A percentile compares a stretch with the other conserved stretches of the same genome.
phyloP scores from a whole-genome alignment of 92 coral and sea anemone genomes.

The Montipora capitata region DNA sequence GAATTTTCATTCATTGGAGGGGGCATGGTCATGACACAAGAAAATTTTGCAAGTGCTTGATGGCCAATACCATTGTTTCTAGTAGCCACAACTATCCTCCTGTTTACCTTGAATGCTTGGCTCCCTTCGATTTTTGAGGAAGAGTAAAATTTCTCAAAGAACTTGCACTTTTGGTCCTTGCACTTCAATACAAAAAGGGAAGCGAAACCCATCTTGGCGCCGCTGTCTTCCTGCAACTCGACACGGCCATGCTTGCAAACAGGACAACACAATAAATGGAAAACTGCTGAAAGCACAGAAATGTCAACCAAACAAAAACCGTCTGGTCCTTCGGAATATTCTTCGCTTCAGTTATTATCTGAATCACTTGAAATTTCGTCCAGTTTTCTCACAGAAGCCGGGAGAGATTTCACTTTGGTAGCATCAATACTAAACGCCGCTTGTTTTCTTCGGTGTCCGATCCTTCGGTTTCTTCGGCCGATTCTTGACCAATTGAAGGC shows the following conservation, averaged over 20 bases:
- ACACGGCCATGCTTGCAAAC: conserved; percentile 46
- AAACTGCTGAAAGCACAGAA: conserved; percentile 43
- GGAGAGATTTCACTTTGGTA: conserved; percentile 5
- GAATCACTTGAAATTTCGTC: conserved; percentile 33
- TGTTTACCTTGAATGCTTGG: conserved; percentile 68
- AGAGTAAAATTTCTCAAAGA: conserved; percentile 53
- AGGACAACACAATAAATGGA: conserved; percentile 37
- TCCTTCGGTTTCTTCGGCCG: conserved; percentile 15
- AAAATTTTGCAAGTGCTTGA: conserved; percentile 64
- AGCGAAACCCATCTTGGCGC: conserved; percentile 62
- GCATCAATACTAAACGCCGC: not conserved
- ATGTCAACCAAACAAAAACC: conserved; percentile 67
- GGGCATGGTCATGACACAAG: conserved; percentile 64
- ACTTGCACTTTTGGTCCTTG: conserved; percentile 40
- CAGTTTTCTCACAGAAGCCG: conserved; percentile 64
- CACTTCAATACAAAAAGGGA: conserved; percentile 61
- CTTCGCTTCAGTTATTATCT: conserved; percentile 36
- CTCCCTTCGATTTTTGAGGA: conserved; percentile 43
- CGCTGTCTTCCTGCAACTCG: conserved; percentile 43
- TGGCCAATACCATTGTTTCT: conserved; percentile 69
- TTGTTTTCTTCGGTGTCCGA: conserved; percentile 10
- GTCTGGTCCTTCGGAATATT: conserved; percentile 40
- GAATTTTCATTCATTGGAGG: conserved; percentile 72
- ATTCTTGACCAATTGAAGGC: not conserved
- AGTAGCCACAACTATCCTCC: conserved; percentile 59